phyloP scores from a whole-genome alignment of 2,888 invertebrate genomes.

The Patella caerulea region DNA sequence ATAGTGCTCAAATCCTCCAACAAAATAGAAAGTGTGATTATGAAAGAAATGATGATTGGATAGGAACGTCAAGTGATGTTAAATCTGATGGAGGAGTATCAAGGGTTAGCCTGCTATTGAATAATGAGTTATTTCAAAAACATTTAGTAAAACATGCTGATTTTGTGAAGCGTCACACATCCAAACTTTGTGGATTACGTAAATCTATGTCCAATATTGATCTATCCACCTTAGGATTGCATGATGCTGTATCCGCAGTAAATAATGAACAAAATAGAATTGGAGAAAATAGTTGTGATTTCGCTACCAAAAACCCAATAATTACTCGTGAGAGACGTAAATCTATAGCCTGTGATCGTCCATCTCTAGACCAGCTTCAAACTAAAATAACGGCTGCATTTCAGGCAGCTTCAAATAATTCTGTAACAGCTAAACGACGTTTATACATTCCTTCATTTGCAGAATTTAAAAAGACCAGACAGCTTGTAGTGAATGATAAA shows the following conservation, averaged over 20 bases:
- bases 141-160: conserved; percentile 50
- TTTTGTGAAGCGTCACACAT: conserved; percentile 33
- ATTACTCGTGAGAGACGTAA: neutral
- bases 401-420: neutral
- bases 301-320: neutral
- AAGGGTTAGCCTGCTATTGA: conserved; percentile 51
- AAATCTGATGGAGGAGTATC: conserved; percentile 22
- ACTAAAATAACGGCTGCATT: neutral
- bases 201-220: conserved; percentile 55
- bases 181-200: conserved; percentile 35
- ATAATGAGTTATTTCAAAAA: conserved; percentile 52
- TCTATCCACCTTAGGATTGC: conserved; percentile 35
- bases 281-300: conserved; percentile 15
- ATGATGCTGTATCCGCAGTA: too few species aligned
- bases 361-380: neutral
- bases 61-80: too few species aligned
- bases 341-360: neutral
- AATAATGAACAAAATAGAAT: too few species aligned
- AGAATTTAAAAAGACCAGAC: neutral
- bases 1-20: too few species aligned
- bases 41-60: too few species aligned
- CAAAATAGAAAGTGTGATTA: too few species aligned
- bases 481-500: neutral
- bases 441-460: neutral
- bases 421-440: neutral